Conservation (phyloP, 2,797 vertebrate species). For the Melopsittacus undulatus region DNA sequence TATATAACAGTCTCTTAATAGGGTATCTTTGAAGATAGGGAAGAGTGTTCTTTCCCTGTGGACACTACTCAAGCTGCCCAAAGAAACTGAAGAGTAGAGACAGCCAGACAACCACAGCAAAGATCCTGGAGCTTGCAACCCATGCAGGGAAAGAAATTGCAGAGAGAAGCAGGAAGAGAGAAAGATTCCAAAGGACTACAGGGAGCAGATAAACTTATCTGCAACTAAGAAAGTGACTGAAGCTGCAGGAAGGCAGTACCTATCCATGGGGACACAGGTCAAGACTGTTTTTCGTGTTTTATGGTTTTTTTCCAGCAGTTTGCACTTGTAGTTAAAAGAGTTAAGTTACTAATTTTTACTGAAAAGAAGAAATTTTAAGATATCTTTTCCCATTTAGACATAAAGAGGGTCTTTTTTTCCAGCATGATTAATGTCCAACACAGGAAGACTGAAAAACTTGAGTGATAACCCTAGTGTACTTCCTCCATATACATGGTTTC, state of each 20-base stretch:
- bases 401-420: neutral
- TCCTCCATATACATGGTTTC: neutral
- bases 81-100: neutral
- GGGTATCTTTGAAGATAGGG: neutral
- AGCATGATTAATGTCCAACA: neutral
- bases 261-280: neutral
- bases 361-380: neutral
- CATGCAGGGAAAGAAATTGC: accelerated
- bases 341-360: neutral
- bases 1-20: neutral
- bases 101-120: neutral
- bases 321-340: neutral
- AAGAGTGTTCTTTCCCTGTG: neutral
- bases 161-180: neutral
- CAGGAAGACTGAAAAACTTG: neutral
- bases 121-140: neutral
- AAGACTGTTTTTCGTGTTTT: neutral
- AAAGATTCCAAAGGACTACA: neutral
- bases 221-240: neutral
- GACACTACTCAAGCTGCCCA: neutral
- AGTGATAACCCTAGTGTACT: neutral
- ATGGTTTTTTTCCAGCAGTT: neutral
- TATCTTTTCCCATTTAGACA: neutral
- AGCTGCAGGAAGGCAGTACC: neutral
- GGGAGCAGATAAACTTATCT: neutral